phyloP scores from a whole-genome alignment of 2,797 vertebrate species.

The Gallinago stenura region DNA sequence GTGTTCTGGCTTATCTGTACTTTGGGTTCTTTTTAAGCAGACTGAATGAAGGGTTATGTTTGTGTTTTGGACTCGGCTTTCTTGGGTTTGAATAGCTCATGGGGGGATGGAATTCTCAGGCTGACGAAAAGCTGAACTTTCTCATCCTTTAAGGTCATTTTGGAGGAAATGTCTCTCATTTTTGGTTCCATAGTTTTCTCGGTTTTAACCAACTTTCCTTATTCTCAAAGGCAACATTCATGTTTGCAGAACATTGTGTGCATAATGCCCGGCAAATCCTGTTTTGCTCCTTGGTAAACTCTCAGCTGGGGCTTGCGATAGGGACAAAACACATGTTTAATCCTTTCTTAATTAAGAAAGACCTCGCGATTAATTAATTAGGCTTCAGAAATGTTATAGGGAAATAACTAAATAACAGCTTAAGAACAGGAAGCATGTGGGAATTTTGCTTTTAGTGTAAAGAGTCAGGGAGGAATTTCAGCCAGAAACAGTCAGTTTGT shows the following conservation, averaged over 20 bases:
- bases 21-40: neutral
- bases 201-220: neutral
- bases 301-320: neutral
- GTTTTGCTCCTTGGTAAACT: neutral
- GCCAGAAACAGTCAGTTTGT: neutral
- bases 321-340: neutral
- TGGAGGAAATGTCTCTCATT: conserved; percentile 76
- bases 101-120: conserved; percentile 16
- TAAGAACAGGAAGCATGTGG: neutral
- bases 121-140: conserved; percentile 60
- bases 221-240: conserved; percentile 5
- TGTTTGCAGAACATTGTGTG: neutral
- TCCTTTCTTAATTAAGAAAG: neutral
- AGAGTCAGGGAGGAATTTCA: neutral
- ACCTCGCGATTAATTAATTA: conserved; percentile 3
- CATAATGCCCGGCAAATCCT: neutral
- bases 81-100: neutral
- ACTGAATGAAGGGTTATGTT: neutral
- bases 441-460: neutral
- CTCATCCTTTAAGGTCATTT: conserved; percentile 57
- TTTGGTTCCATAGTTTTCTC: conserved; percentile 40
- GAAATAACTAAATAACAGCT: neutral
- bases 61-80: conserved; percentile 4
- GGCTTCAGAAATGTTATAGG: neutral
- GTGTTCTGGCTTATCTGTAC: neutral